phyloP scores from a whole-genome alignment of 2,113 vertebrate genomes.

The Lipophrys pholis region DNA sequence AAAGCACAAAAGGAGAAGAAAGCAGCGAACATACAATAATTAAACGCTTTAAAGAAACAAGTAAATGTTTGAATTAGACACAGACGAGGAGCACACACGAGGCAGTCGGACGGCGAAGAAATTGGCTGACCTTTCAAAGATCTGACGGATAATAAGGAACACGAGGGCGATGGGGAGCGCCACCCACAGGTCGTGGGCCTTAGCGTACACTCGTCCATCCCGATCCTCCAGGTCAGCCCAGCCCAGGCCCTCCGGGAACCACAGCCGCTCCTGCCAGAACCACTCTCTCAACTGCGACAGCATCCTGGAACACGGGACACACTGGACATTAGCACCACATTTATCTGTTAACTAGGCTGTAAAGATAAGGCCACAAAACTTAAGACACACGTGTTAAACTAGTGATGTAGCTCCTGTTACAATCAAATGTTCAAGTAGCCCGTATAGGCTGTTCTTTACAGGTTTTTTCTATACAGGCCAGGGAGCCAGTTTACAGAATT shows the following conservation, averaged over 20 bases:
- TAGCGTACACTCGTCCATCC: slow-evolving; percentile 90
- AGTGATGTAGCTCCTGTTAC: not conserved
- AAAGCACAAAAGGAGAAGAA: not conserved
- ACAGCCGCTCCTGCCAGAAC: slow-evolving; percentile 95
- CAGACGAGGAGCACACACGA: not conserved
- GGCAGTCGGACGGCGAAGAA: slow-evolving; percentile 1
- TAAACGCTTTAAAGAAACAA: not conserved
- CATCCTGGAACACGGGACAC: slow-evolving; percentile 84
- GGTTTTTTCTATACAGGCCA: not conserved
- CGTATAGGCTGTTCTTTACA: not conserved
- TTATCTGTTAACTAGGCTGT: slow-evolving; percentile 2
- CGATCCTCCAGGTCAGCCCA: slow-evolving; percentile 92
- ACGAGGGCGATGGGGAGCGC: slow-evolving; percentile 89
- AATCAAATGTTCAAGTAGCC: not conserved
- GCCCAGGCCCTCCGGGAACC: slow-evolving; percentile 92
- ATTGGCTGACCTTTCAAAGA: slow-evolving; percentile 91
- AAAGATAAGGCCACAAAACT: not conserved
- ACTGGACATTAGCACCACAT: slow-evolving; percentile 8
- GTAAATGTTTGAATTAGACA: slow-evolving; percentile 11
- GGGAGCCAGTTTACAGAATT: slow-evolving; percentile 30
- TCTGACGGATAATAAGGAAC: slow-evolving; percentile 90
- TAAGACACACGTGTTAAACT: too few relatives aligned
- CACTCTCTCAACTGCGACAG: slow-evolving; percentile 87
- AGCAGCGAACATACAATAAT: not conserved
- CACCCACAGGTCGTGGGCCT: slow-evolving; percentile 88